Percentiles rank a stretch among this genome's conserved stretches.
Conservation (phyloP, 1,140 invertebrate genomes). For the Leptestheria dahalacensis region DNA sequence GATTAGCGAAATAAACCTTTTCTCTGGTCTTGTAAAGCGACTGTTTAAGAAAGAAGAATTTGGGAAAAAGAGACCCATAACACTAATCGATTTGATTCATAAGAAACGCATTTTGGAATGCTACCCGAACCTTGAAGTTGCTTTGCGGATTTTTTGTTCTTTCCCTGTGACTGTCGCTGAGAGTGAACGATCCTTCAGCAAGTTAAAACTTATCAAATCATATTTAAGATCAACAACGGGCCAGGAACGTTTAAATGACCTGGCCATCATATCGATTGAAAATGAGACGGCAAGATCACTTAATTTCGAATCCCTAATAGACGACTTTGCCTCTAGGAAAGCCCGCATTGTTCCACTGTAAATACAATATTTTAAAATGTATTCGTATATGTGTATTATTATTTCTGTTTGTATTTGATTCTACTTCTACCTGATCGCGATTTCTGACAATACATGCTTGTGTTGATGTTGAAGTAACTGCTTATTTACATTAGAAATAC, state of each 20-base stretch:
- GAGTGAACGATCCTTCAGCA: constrained; percentile 24
- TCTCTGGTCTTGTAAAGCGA: not conserved
- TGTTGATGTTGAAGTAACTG: too few relatives aligned
- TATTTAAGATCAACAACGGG: constrained; percentile 22
- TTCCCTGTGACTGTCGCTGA: constrained; percentile 23
- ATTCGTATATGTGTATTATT: too few relatives aligned
- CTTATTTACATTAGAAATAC: too few relatives aligned
- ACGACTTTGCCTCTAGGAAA: constrained; percentile 18
- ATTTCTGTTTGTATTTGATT: too few relatives aligned
- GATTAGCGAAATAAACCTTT: not conserved
- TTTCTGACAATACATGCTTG: too few relatives aligned
- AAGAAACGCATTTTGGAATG: constrained; percentile 11
- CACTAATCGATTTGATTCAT: constrained; percentile 9
- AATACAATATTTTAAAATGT: too few relatives aligned
- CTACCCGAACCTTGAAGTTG: constrained; percentile 14
- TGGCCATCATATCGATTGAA: constrained; percentile 22
- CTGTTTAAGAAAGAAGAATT: not conserved
- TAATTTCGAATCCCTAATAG: constrained; percentile 15
- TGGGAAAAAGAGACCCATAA: not conserved
- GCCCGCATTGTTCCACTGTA: constrained; percentile 9
- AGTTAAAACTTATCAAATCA: constrained; percentile 26
- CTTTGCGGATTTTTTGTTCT: constrained; percentile 13
- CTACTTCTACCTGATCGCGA: too few relatives aligned
- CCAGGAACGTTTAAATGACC: constrained; percentile 21
- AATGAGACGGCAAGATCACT: constrained; percentile 13